Evolutionary conservation across 92 coral and sea anemone genomes (phyloP), one percentile per base, ranked within the genome.

Genomic region (Epizoanthus rinbou): DNA sequence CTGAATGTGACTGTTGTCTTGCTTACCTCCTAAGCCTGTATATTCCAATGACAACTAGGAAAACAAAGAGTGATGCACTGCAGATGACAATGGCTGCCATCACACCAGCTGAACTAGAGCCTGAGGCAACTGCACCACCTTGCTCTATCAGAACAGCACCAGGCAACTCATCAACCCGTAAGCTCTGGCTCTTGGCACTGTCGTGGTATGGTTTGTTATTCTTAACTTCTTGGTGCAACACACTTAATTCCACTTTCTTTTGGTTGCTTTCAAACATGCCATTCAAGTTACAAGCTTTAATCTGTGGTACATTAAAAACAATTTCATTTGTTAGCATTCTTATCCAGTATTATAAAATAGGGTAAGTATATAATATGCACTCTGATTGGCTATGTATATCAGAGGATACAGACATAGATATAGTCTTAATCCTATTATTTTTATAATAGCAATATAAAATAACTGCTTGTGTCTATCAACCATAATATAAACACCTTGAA

Each of bases 41-140:
- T 64, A 93, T 65, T 9, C 95, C 95, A 25, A 91, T 66, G 72
- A 92, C 93, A 19, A 96, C 91, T 35, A 96, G 90, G 75, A 92
- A 21, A 35, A 84, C 45, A 47, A 96, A 94, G 31, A 96, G 90
- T 5, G 88, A 80, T 24, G 89, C 85, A 84, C 97, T 88, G 86
- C 95, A 90, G 69, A 96, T 74, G 24, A 94, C 89, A 71, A 96
- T 91, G 37, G 87, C 91, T n/a, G 94, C 93, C 94, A 94, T 86
- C 56, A 94, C 75, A 23, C 94, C 97, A 54, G 91, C 64, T 6
- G 98, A 90, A 19, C 82, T 18, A 19, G 88, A 83, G 13, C 76
- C 41, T 8, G 91, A 75, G 15, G 86, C 76, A 1, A n/a, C 81
- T 13, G 62, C 76, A 8, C 72, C 89, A n/a, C 84, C 86, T 21